These are phyloP conservation scores for Antigone vipio DNA, from an alignment of 2,113 vertebrate species.

Conservation along the genomic window DNA sequence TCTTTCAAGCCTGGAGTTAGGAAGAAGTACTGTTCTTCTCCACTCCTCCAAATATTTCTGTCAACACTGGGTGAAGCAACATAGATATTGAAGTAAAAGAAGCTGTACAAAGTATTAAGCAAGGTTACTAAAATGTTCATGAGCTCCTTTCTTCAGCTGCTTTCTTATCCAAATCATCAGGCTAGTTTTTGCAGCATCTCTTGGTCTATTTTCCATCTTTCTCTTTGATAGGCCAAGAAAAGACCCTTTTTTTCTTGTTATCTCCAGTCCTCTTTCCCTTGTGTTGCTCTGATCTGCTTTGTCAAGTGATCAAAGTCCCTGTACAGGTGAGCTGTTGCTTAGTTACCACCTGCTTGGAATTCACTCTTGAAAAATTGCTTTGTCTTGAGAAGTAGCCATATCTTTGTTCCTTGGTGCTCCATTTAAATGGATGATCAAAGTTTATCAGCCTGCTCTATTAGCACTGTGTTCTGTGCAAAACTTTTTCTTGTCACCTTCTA, in stretches of 20 bases:
- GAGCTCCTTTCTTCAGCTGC: neutral
- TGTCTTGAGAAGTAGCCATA: slow-evolving; percentile 59
- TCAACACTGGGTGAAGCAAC: neutral
- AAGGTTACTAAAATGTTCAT: neutral
- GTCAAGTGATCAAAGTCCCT: slow-evolving; percentile 63
- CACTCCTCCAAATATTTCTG: neutral
- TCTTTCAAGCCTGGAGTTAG: neutral
- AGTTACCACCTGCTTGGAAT: slow-evolving; percentile 62
- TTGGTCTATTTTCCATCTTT: slow-evolving; percentile 11
- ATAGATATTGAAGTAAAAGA: neutral
- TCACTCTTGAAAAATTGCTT: slow-evolving; percentile 63
- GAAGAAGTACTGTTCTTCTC: neutral
- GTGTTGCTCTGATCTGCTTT: slow-evolving; percentile 59
- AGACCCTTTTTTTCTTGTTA: neutral
- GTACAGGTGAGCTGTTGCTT: slow-evolving; percentile 64
- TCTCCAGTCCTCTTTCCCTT: slow-evolving; percentile 18
- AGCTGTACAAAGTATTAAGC: neutral
- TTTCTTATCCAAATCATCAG: neutral
- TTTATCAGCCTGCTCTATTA: slow-evolving; percentile 58
- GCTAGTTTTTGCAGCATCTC: neutral
- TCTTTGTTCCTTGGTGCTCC: slow-evolving; percentile 57
- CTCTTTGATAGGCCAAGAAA: slow-evolving; percentile 27
- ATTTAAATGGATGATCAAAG: slow-evolving; percentile 66
- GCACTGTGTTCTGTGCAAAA: slow-evolving; percentile 18
- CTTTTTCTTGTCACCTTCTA: slow-evolving; percentile 28